phyloP scores from a whole-genome alignment of 2,113 vertebrate species.

The Stegostoma tigrinum region DNA sequence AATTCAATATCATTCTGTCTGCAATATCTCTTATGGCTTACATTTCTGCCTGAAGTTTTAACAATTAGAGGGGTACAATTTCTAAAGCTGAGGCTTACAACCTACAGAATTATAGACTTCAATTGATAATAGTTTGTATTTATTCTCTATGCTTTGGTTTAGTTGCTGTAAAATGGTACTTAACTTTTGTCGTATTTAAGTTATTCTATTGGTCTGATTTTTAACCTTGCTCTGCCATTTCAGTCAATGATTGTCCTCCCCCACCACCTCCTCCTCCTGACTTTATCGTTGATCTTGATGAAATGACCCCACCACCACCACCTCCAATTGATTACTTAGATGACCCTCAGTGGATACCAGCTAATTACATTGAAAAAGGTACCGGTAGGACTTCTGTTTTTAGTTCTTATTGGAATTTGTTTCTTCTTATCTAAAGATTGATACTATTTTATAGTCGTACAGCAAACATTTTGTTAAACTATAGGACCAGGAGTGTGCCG shows the following conservation, averaged over 20 bases:
- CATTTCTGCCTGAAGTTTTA: neutral
- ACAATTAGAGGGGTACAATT: neutral
- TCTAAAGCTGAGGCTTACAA: neutral
- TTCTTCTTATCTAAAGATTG: neutral
- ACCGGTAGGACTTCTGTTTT: neutral
- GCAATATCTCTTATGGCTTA: neutral
- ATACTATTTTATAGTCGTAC: neutral
- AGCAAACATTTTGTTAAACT: no score
- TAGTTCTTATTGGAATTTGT: neutral
- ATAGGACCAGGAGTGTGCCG: no score
- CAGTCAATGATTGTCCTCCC: conserved; percentile 18
- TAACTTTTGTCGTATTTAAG: neutral
- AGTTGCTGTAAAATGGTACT: neutral
- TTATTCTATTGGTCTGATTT: neutral
- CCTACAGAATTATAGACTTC: neutral
- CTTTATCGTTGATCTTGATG: conserved; percentile 3
- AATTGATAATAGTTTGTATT: neutral
- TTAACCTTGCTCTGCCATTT: neutral
- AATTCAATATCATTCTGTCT: neutral
- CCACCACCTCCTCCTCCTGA: conserved; percentile 30
- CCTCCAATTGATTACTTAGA: conserved; percentile 28
- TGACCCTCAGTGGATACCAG: neutral
- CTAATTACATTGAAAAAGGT: conserved; percentile 34
- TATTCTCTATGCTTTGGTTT: neutral
- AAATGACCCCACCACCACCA: neutral